phyloP scores from a whole-genome alignment of 1,140 invertebrate genomes.

The Manduca sexta region DNA sequence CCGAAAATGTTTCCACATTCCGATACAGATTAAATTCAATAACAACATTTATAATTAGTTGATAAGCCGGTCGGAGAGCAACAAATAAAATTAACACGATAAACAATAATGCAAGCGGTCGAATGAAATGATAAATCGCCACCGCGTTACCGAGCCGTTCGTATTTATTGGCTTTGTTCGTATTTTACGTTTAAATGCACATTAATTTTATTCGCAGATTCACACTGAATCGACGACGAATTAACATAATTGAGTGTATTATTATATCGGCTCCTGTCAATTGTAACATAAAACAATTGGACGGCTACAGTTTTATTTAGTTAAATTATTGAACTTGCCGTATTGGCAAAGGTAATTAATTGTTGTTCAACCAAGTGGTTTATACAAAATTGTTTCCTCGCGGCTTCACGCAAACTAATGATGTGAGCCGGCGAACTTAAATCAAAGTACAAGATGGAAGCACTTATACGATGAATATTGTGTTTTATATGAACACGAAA shows the following conservation, averaged over 20 bases:
- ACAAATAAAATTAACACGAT: constrained; percentile 68
- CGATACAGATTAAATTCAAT: constrained; percentile 44
- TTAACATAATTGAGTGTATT: constrained; percentile 58
- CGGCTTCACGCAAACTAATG: too few species aligned
- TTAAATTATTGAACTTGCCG: background rate
- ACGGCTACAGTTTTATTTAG: constrained; percentile 1
- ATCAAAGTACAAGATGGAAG: too few species aligned
- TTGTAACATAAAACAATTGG: constrained; percentile 16
- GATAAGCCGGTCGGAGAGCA: constrained; percentile 48
- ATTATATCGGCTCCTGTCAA: constrained; percentile 20
- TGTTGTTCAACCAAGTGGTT: too few species aligned
- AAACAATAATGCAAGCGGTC: constrained; percentile 60
- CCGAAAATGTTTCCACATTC: constrained; percentile 57
- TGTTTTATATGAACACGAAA: too few species aligned
- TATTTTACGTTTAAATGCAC: constrained; percentile 67
- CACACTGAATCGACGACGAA: constrained; percentile 61
- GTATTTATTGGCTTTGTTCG: constrained; percentile 61
- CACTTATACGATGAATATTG: too few species aligned
- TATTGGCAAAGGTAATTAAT: background rate
- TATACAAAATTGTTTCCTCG: too few species aligned
- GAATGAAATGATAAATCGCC: constrained; percentile 61
- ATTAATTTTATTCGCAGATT: constrained; percentile 70
- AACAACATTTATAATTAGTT: constrained; percentile 58
- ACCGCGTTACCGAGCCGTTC: constrained; percentile 39
- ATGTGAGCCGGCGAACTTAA: too few species aligned